Percentiles rank a stretch among this genome's conserved stretches.
Conservation (phyloP, 2,797 vertebrate species). For the Hemitrygon akajei region DNA sequence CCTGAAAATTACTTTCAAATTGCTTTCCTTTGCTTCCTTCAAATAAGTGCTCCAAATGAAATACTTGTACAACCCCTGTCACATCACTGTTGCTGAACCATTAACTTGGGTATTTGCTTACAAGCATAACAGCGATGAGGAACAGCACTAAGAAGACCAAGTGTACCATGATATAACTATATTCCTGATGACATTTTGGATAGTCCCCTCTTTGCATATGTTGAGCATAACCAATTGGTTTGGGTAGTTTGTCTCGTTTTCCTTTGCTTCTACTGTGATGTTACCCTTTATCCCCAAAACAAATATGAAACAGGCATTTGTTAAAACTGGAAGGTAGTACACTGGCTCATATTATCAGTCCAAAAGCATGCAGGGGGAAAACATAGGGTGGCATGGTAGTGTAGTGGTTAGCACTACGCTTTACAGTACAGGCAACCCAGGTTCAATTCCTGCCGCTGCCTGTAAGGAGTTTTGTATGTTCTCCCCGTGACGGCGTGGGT, state of each 20-base stretch:
- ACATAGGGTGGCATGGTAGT: too few species aligned
- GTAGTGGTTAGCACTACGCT: too few species aligned
- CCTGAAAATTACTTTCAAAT: slow-evolving; percentile 16
- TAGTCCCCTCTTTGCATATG: background rate
- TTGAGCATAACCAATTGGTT: background rate
- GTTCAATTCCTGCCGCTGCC: too few species aligned
- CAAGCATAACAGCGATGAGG: background rate
- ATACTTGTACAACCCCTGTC: background rate
- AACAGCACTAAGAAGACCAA: background rate
- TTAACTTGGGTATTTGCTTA: too few species aligned
- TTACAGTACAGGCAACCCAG: too few species aligned
- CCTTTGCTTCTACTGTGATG: background rate
- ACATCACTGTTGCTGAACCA: background rate
- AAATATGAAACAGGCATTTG: background rate
- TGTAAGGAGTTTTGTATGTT: too few species aligned
- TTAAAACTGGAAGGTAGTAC: background rate
- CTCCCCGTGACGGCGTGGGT: too few species aligned
- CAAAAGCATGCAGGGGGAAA: background rate
- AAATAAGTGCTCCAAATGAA: background rate
- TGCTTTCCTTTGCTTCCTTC: background rate
- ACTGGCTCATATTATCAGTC: background rate
- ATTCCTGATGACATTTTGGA: background rate
- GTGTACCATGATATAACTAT: background rate
- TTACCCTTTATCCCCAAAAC: background rate
- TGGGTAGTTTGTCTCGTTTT: background rate